Evolutionary conservation across 2,888 invertebrate species (phyloP).

Genomic region (Mongoloraphidia duomilia): DNA sequence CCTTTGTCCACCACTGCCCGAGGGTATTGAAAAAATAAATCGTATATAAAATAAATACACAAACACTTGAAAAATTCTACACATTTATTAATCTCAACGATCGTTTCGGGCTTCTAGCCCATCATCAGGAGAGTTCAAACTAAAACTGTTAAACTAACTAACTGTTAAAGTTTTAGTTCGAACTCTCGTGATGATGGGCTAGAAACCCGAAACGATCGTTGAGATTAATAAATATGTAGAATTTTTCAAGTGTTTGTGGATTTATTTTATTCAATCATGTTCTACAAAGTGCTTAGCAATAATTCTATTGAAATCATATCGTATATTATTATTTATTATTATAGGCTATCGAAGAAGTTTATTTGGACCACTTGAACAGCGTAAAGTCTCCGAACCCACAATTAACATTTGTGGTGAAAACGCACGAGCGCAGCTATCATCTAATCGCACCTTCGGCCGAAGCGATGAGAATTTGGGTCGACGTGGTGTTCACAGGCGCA

Average conservation of each 20-base stretch:
- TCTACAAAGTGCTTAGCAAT: too few species aligned
- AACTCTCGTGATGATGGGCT: too few species aligned
- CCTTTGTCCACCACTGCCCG: too few species aligned
- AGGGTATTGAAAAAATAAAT: neutral
- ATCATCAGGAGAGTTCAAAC: too few species aligned
- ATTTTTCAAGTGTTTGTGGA: too few species aligned
- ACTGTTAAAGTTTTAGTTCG: too few species aligned
- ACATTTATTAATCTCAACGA: neutral
- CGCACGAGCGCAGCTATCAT: conserved; percentile 75
- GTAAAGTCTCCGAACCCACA: conserved; percentile 84
- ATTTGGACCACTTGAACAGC: conserved; percentile 85
- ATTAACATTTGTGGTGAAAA: conserved; percentile 89
- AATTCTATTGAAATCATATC: neutral
- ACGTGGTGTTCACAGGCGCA: conserved; percentile 85
- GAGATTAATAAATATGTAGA: too few species aligned
- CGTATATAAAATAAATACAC: too few species aligned
- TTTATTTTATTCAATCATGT: too few species aligned
- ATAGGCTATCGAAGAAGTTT: conserved; percentile 92
- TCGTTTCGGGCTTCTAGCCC: too few species aligned
- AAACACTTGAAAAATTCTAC: neutral
- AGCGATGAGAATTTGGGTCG: conserved; percentile 93
- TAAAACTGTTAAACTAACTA: too few species aligned
- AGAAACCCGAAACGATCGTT: too few species aligned
- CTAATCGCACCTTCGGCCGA: conserved; percentile 89
- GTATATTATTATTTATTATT: conserved; percentile 15